A percentile compares a stretch with the other conserved stretches of the same genome.
Evolutionary conservation across 1,140 invertebrate genomes (phyloP).

Genomic region (Chelonus insularis): DNA sequence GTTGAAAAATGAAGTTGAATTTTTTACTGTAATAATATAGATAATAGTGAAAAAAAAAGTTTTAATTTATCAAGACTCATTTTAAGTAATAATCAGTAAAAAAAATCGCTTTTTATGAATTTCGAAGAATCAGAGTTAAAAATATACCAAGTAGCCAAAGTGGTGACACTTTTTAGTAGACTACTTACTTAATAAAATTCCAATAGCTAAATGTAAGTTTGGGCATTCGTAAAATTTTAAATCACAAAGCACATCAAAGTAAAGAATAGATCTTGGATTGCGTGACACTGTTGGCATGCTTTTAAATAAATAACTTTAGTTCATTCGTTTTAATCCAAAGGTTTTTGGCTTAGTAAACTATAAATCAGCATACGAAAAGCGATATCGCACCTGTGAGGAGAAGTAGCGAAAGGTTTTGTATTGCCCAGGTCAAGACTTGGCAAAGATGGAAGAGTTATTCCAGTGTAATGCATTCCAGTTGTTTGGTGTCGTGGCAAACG

Average conservation of each 20-base stretch:
- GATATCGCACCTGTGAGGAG: neutral
- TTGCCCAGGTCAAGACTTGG: neutral
- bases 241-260: neutral
- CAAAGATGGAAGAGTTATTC: conserved; percentile 23
- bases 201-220: too few species aligned
- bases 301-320: neutral
- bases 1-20: too few species aligned
- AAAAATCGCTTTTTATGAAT: too few species aligned
- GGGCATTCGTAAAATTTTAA: neutral
- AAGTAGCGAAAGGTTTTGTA: neutral
- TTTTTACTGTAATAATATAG: too few species aligned
- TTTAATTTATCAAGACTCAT: too few species aligned
- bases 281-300: neutral
- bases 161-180: too few species aligned
- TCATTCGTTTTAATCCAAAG: neutral
- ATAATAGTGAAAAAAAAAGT: too few species aligned
- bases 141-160: too few species aligned
- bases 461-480: conserved; percentile 24
- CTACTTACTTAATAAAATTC: too few species aligned
- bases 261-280: neutral
- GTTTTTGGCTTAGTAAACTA: neutral
- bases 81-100: too few species aligned
- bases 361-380: neutral
- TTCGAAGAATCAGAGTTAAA: too few species aligned
- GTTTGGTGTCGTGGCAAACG: conserved; percentile 18